These are phyloP conservation scores for Andrena bucephala DNA, from an alignment of 2,888 invertebrate genomes.

Conservation along the genomic window DNA sequence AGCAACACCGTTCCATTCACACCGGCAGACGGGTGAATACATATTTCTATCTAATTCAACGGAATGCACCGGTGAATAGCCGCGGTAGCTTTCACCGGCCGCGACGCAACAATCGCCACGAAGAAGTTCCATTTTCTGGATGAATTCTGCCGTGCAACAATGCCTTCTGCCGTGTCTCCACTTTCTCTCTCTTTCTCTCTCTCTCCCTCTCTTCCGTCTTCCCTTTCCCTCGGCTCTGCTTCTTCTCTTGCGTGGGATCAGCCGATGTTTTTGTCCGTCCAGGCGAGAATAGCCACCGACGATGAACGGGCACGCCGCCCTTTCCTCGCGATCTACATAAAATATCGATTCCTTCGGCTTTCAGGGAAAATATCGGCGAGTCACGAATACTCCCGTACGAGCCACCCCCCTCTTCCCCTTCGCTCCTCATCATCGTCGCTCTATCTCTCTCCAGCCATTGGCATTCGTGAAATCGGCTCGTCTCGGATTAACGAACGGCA, in stretches of 20 bases:
- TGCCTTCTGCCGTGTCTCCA: constrained; percentile 25
- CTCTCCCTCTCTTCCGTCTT: constrained; percentile 11
- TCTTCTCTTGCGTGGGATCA: constrained; percentile 60
- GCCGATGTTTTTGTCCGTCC: constrained; percentile 67
- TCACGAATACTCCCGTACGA: constrained; percentile 72
- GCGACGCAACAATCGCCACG: constrained; percentile 62
- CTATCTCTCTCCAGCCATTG: neutral
- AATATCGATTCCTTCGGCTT: constrained; percentile 75
- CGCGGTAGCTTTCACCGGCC: constrained; percentile 49
- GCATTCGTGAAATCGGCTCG: constrained; percentile 63
- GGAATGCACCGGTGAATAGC: constrained; percentile 55
- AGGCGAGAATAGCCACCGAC: constrained; percentile 64
- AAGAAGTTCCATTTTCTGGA: constrained; percentile 69
- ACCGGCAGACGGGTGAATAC: constrained; percentile 9
- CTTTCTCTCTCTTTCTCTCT: constrained; percentile 11
- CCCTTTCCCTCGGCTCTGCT: constrained; percentile 6
- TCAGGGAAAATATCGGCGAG: constrained; percentile 76
- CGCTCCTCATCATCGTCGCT: neutral
- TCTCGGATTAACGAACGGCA: constrained; percentile 73
- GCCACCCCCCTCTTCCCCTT: neutral
- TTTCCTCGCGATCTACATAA: constrained; percentile 78
- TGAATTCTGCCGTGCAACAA: constrained; percentile 66
- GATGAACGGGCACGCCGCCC: constrained; percentile 64
- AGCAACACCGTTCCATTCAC: neutral
- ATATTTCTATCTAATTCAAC: constrained; percentile 63